These are phyloP conservation scores for Aelia acuminata DNA, from an alignment of 2,888 invertebrate species.

Conservation along the genomic window DNA sequence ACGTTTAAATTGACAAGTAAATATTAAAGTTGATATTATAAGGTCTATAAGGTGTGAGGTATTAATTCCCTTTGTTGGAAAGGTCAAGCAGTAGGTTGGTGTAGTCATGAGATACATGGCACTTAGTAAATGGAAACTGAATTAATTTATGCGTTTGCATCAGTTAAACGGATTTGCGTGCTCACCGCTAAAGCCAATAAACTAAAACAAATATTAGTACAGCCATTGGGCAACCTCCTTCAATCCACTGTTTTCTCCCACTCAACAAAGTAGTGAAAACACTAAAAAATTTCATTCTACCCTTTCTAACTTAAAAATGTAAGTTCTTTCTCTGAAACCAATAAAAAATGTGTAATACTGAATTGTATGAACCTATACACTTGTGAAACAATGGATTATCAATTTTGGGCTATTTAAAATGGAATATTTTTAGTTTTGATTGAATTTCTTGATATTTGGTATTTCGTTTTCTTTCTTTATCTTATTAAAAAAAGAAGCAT, in stretches of 20 bases:
- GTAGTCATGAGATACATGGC: conserved; percentile 17
- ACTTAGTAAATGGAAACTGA: conserved; percentile 43
- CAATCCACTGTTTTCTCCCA: neutral
- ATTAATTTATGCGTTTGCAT: conserved; percentile 55
- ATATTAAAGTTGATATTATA: too few relatives aligned
- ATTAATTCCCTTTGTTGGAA: conserved; percentile 17
- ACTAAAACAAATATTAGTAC: conserved; percentile 38
- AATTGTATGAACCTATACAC: neutral
- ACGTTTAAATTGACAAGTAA: too few relatives aligned
- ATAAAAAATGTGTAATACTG: neutral
- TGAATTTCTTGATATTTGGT: too few relatives aligned
- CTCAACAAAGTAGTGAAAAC: neutral
- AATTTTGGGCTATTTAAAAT: too few relatives aligned
- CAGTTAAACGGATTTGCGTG: conserved; percentile 54
- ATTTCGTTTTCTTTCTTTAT: too few relatives aligned
- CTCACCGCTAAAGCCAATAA: conserved; percentile 32
- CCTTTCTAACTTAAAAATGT: neutral
- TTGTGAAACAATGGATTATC: too few relatives aligned
- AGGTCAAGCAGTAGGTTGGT: neutral
- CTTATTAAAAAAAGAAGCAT: too few relatives aligned
- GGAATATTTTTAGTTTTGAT: too few relatives aligned
- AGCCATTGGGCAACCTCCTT: neutral
- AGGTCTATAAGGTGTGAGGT: neutral
- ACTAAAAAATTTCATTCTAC: neutral
- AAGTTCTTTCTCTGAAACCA: neutral